Evolutionary conservation across 1,140 invertebrate genomes (phyloP).

Genomic region (Cyrtorhinus lividipennis): DNA sequence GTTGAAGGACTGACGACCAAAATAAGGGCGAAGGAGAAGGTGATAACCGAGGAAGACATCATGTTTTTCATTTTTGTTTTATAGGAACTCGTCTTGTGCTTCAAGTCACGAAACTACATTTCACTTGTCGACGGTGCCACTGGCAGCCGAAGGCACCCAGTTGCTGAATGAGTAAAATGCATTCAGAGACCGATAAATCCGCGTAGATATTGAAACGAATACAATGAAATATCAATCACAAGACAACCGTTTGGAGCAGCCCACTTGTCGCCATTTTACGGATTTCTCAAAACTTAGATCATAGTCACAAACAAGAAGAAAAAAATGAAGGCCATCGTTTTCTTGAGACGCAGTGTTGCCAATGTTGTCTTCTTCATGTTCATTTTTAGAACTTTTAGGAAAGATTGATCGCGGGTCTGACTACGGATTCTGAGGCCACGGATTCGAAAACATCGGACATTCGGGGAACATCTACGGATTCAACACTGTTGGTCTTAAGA

Average conservation of each 20-base stretch:
- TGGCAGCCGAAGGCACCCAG: not conserved
- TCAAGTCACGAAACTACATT: not conserved
- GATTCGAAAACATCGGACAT: no score
- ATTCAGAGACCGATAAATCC: not conserved
- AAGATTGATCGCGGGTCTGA: no score
- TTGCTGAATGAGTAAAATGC: no score
- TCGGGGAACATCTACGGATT: no score
- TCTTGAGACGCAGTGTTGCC: no score
- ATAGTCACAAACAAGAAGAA: not conserved
- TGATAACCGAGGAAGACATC: conserved; percentile 6
- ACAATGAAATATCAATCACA: not conserved
- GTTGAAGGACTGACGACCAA: not conserved
- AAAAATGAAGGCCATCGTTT: not conserved
- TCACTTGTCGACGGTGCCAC: not conserved
- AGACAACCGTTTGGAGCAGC: not conserved
- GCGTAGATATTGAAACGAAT: not conserved
- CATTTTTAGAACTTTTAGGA: no score
- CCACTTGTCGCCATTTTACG: not conserved
- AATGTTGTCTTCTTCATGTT: no score
- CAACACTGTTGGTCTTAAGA: no score
- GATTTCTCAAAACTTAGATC: not conserved
- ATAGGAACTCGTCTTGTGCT: conserved; percentile 1
- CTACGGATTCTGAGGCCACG: no score
- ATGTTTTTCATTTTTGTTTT: conserved; percentile 1
- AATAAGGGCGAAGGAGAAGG: not conserved